Evolutionary conservation across 2,113 vertebrate species (phyloP).

Genomic region (western clawed frog (Xenopus tropicalis)): DNA sequence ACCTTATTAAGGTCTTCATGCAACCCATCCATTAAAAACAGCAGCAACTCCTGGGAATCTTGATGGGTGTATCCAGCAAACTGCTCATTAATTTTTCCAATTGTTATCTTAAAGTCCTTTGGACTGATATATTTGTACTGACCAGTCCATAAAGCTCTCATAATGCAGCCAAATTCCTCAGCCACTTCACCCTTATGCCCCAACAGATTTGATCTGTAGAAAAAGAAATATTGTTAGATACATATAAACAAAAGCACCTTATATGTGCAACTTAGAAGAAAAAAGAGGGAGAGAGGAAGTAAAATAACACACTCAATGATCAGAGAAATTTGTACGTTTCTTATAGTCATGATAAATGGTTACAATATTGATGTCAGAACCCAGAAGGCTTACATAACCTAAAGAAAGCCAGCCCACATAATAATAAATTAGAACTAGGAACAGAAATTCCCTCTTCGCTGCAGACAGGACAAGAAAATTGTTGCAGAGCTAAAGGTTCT

Average conservation of each 20-base stretch:
- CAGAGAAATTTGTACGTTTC: too few species aligned
- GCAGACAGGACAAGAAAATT: too few species aligned
- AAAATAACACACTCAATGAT: too few species aligned
- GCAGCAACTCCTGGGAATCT: conserved; percentile 93
- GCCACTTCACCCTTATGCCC: conserved; percentile 96
- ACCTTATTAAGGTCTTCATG: conserved; percentile 98
- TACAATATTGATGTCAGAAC: too few species aligned
- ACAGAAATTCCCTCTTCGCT: too few species aligned
- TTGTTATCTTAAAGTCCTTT: conserved; percentile 92
- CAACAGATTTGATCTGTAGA: conserved; percentile 82
- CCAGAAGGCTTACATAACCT: too few species aligned
- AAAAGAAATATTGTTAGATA: background rate
- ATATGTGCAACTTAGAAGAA: too few species aligned
- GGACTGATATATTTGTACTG: conserved; percentile 92
- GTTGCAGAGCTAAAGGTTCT: too few species aligned
- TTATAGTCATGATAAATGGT: too few species aligned
- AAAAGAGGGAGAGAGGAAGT: too few species aligned
- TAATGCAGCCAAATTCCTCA: conserved; percentile 94
- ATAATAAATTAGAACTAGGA: too few species aligned
- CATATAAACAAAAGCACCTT: background rate
- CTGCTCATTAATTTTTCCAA: conserved; percentile 94
- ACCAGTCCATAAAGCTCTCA: conserved; percentile 93
- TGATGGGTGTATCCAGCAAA: conserved; percentile 91
- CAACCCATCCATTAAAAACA: conserved; percentile 96
- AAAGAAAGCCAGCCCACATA: too few species aligned